These are phyloP conservation scores for Orthonychiurus folsomi DNA, from an alignment of 2,888 invertebrate species.

Conservation along the genomic window DNA sequence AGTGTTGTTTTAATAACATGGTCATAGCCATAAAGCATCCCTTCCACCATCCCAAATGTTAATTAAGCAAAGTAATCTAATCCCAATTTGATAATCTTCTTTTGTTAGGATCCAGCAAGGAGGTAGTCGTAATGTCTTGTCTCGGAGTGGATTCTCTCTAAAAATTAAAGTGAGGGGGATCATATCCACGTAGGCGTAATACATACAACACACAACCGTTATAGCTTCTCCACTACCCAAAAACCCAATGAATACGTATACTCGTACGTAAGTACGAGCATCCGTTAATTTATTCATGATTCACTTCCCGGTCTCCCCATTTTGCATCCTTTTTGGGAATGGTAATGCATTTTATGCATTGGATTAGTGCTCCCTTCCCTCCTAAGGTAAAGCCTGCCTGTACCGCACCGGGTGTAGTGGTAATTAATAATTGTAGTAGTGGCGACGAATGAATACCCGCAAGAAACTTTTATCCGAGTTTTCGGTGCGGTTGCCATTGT, in stretches of 20 bases:
- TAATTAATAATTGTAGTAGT: background rate
- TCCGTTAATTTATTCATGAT: background rate
- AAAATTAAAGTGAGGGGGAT: background rate
- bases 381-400: background rate
- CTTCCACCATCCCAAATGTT: conserved; percentile 16
- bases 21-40: background rate
- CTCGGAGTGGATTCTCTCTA: too few relatives aligned
- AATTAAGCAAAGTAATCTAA: conserved; percentile 38
- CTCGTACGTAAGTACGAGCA: background rate
- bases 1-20: background rate
- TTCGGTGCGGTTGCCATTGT: too few relatives aligned
- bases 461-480: too few relatives aligned
- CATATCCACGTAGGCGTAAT: background rate
- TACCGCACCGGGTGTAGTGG: background rate
- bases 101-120: conserved; percentile 19
- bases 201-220: too few relatives aligned
- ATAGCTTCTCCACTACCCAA: too few relatives aligned
- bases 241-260: too few relatives aligned
- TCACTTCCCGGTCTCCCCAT: background rate
- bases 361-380: background rate
- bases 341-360: too few relatives aligned
- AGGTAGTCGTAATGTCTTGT: background rate
- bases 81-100: conserved; percentile 31
- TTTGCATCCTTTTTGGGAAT: too few relatives aligned
- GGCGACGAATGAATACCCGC: too few relatives aligned